Evolutionary conservation across 2,888 invertebrate species (phyloP), one percentile per base, ranked within the genome.

Genomic region (Helleia helle): DNA sequence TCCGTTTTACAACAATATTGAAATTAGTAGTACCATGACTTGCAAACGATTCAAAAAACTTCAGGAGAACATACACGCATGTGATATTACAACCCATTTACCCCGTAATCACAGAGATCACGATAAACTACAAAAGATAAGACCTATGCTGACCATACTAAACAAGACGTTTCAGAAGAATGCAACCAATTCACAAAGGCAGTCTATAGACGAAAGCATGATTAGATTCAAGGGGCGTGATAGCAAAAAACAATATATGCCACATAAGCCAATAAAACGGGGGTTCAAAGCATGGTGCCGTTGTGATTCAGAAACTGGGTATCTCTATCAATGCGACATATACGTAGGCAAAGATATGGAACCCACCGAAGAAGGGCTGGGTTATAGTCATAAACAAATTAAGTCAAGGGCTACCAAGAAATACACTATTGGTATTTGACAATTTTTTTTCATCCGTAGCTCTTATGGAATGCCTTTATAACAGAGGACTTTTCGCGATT

Each of bases 1-100:
- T 46, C 43, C 54, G 18, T 59, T 59, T 41, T 60, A 59, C 44
- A 26, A 52, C 25, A 59, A 57, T 26, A 24, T 38, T 8, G 56
- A 56, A 51, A 60, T 62, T 40, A 24, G 50, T 14, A 34, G 42
- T 15, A 50, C 54, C 41, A 52, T 62, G 17, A 46, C 59, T 36
- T 28, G 55, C 4, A 43, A 11, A 29, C 46, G 56, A 54, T 44
- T 44, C 11, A 47, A 47, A 39, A 46, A 44, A 45, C 44, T 40
- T 40, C 41, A 37, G 5, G 37, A 45, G 42, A 46, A 46, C 29
- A 13, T 50, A 14, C 48, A 52, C 38, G 18, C 47, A 27, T 47
- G 45, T 42, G 45, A 52, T 36, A 50, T 47, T 27, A 22, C 14
- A 11, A 44, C 13, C 22, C 36, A 37, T 36, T 42, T 46, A 36